A percentile compares a stretch with the other conserved stretches of the same genome.
These are phyloP conservation scores for Microctonus brassicae DNA, from an alignment of 2,888 invertebrate species.

Conservation along the genomic window DNA sequence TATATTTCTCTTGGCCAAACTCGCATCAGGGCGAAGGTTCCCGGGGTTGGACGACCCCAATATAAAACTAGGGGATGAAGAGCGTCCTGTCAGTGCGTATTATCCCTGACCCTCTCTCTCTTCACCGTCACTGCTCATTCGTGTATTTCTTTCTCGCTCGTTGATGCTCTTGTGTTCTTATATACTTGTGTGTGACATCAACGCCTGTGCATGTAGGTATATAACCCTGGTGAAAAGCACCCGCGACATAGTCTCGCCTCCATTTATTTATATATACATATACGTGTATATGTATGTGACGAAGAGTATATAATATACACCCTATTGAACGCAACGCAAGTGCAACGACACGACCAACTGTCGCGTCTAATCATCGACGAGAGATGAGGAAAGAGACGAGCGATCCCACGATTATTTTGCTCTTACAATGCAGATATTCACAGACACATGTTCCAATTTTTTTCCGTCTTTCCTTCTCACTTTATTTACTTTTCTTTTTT, in stretches of 20 bases:
- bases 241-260: conserved; percentile 23
- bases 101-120: conserved; percentile 58
- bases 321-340: conserved; percentile 44
- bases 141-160: background rate
- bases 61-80: conserved; percentile 47
- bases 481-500: too few relatives aligned
- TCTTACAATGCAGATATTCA: conserved; percentile 13
- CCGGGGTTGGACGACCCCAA: conserved; percentile 45
- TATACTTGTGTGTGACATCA: conserved; percentile 13
- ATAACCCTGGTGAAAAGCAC: conserved; percentile 19
- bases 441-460: conserved; percentile 18
- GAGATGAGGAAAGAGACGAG: conserved; percentile 39
- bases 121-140: background rate
- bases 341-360: conserved; percentile 63
- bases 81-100: conserved; percentile 67
- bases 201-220: conserved; percentile 15
- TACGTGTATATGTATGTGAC: conserved; percentile 35
- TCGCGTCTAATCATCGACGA: conserved; percentile 67
- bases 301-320: conserved; percentile 51
- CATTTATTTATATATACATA: conserved; percentile 30
- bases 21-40: conserved; percentile 39
- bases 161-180: conserved; percentile 7
- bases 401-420: conserved; percentile 50
- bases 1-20: conserved; percentile 1
- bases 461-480: conserved; percentile 14